phyloP scores from a whole-genome alignment of 2,113 vertebrate genomes.

The Gymnocephalus cernua region DNA sequence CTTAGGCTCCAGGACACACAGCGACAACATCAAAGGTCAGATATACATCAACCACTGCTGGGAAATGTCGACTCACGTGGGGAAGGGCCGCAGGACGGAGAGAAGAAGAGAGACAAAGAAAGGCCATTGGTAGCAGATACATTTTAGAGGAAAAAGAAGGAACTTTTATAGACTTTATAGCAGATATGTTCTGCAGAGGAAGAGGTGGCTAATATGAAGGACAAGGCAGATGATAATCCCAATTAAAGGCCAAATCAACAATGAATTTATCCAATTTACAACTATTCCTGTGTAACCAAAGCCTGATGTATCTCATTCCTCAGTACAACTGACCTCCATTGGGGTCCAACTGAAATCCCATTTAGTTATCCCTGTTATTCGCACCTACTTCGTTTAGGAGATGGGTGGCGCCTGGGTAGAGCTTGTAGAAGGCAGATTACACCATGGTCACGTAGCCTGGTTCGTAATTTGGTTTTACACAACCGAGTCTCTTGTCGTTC shows the following conservation, averaged over 20 bases:
- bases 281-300: background rate
- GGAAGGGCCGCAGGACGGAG: slow-evolving; percentile 54
- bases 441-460: too few relatives aligned
- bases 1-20: slow-evolving; percentile 73
- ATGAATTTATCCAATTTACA: background rate
- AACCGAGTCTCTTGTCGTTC: too few relatives aligned
- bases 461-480: too few relatives aligned
- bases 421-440: too few relatives aligned
- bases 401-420: too few relatives aligned
- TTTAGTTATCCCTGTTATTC: too few relatives aligned
- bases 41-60: slow-evolving; percentile 85
- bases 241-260: background rate
- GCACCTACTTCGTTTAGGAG: too few relatives aligned
- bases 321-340: background rate
- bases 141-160: slow-evolving; percentile 20
- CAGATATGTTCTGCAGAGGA: background rate
- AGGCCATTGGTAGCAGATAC: slow-evolving; percentile 26
- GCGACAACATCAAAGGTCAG: slow-evolving; percentile 88
- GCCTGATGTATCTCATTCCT: background rate
- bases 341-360: background rate
- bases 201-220: background rate
- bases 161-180: slow-evolving; percentile 24
- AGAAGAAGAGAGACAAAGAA: slow-evolving; percentile 28
- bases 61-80: slow-evolving; percentile 77
- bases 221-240: background rate